Evolutionary conservation across 2,888 invertebrate genomes (phyloP).

Genomic region (Protodeltote pygarga): DNA sequence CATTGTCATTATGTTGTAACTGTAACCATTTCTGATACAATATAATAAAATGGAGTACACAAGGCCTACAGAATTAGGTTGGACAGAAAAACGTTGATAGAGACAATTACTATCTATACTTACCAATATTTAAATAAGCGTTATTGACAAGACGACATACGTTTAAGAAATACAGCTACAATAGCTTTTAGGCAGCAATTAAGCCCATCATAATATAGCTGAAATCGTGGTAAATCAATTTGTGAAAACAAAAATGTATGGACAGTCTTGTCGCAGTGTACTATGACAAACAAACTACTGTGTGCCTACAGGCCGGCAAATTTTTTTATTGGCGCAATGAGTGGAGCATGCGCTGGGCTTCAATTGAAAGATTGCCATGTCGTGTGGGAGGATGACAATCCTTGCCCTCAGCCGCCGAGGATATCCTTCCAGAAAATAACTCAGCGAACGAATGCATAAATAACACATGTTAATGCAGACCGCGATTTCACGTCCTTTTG

Average conservation of each 20-base stretch:
- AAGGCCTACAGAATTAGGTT: slow-evolving; percentile 68
- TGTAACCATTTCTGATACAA: slow-evolving; percentile 53
- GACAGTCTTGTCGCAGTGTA: slow-evolving; percentile 12
- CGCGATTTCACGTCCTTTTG: slow-evolving; percentile 12
- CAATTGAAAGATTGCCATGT: slow-evolving; percentile 82
- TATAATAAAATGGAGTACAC: slow-evolving; percentile 64
- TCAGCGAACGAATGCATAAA: slow-evolving; percentile 58
- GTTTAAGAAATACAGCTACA: not conserved
- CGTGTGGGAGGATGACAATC: slow-evolving; percentile 81
- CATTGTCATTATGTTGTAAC: slow-evolving; percentile 61
- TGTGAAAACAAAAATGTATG: slow-evolving; percentile 19
- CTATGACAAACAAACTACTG: slow-evolving; percentile 33
- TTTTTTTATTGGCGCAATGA: slow-evolving; percentile 86
- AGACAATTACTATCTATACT: not conserved
- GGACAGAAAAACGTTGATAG: slow-evolving; percentile 27
- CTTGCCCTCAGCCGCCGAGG: slow-evolving; percentile 78
- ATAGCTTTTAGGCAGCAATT: slow-evolving; percentile 14
- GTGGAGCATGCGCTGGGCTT: slow-evolving; percentile 71
- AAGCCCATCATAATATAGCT: slow-evolving; percentile 11
- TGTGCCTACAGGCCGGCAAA: slow-evolving; percentile 65
- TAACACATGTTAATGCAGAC: slow-evolving; percentile 32
- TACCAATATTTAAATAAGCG: not conserved
- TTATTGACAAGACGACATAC: not conserved
- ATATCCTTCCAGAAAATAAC: slow-evolving; percentile 85
- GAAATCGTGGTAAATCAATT: slow-evolving; percentile 28